A percentile compares a stretch with the other conserved stretches of the same genome.
These are phyloP conservation scores for Metacarcinus magister DNA, from an alignment of 2,888 invertebrate genomes.

Conservation along the genomic window DNA sequence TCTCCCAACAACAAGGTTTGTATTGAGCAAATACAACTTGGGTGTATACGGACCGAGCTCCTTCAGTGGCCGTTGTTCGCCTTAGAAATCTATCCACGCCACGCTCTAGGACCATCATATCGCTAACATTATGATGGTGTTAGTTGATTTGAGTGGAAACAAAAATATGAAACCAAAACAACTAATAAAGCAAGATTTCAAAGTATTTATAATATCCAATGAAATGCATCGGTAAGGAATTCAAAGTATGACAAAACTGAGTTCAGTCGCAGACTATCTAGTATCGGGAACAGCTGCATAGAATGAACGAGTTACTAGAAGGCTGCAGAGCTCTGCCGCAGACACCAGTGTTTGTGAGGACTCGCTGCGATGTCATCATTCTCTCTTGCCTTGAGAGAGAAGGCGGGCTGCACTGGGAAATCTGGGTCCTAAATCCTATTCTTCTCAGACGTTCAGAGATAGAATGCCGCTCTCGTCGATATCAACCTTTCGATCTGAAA, in stretches of 20 bases:
- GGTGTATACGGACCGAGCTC: background rate
- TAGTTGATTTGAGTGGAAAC: background rate
- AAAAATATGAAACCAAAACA: background rate
- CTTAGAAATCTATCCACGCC: background rate
- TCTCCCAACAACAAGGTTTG: slow-evolving; percentile 14
- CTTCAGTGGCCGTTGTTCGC: background rate
- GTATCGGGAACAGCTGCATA: background rate
- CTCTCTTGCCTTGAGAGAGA: background rate
- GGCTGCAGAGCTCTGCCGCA: background rate
- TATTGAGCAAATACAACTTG: background rate
- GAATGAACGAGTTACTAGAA: background rate
- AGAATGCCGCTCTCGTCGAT: background rate
- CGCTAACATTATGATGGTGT: background rate
- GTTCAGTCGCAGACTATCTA: background rate
- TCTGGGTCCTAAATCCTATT: background rate
- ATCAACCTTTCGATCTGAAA: background rate
- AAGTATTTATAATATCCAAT: background rate
- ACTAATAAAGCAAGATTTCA: too few species aligned
- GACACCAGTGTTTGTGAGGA: background rate
- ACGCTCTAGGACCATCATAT: background rate
- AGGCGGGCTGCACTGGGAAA: background rate
- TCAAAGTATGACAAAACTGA: background rate
- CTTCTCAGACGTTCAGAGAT: background rate
- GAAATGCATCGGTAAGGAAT: background rate
- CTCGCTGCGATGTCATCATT: background rate